Percentiles rank a stretch among this genome's conserved stretches.
Conservation (phyloP, 2,888 invertebrate species). For the Nezara viridula region DNA sequence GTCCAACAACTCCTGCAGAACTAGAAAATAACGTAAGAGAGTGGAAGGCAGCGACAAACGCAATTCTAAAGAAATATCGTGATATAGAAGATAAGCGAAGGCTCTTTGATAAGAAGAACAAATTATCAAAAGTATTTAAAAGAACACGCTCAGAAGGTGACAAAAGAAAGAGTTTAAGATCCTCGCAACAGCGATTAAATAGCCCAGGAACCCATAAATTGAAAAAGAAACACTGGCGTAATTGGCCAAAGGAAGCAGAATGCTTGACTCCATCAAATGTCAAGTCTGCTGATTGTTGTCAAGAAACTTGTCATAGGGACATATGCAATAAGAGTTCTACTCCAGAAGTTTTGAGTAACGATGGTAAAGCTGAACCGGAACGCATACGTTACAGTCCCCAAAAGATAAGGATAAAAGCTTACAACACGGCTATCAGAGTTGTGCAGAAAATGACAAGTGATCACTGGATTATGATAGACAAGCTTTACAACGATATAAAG, state of each 20-base stretch:
- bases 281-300: not conserved
- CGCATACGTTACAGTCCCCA: not conserved
- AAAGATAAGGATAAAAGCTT: not conserved
- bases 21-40: slow-evolving; percentile 25
- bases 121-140: not conserved
- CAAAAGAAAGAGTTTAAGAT: not conserved
- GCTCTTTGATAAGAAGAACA: not conserved
- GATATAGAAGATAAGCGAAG: slow-evolving; percentile 11
- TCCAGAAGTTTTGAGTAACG: not conserved
- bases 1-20: not conserved
- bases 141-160: slow-evolving; percentile 12
- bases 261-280: not conserved
- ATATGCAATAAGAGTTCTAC: not conserved
- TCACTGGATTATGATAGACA: slow-evolving; percentile 52
- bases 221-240: not conserved
- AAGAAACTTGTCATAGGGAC: not conserved
- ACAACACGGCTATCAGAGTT: not conserved
- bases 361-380: not conserved
- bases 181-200: not conserved
- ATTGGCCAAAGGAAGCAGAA: not conserved
- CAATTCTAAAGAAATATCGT: not conserved
- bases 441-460: slow-evolving; percentile 47
- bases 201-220: not conserved
- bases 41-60: slow-evolving; percentile 34
- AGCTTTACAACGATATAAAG: slow-evolving; percentile 11